Base-by-base conservation (phyloP, 2,113 vertebrate species). In the Myiagra hebetior region DNA sequence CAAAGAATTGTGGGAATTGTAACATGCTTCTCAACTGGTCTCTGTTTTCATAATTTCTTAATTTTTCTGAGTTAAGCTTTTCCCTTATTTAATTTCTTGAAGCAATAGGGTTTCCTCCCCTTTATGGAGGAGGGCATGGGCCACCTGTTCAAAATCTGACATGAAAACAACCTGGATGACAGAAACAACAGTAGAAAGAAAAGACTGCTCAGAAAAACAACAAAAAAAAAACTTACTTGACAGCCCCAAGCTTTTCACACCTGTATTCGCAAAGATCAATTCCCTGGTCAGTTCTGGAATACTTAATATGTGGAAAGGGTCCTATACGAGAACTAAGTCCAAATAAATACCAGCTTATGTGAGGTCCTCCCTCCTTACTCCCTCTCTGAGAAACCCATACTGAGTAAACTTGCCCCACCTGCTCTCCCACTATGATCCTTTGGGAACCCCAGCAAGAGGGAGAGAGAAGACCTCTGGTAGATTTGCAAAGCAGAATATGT, bases 371-470 rank as follows among this genome's bases (percentile, higher is more conserved):
- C 28, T 21, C 33, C 46, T 60, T 37, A 23, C 19, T 59, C 30
- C 30, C 11, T 74, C 37, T 65, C 63, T 68, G 47, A 85, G 53
- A 27, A 70, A 23, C 16, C 47, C 2, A 2, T 5, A 37, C 11
- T 20, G 52, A 72, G 33, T 20, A 26, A 65, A 67, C 27, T 47
- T 63, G 70, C 20, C 19, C 12, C 30, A 33, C 18, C 26, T 55
- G 22, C 42, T 93, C 39, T 79, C 16, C 44, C 0, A 0, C 27
- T 41, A 26, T 2, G 6, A 75, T 33, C 35, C n/a, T 59, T 63
- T 47, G 60, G 50, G 20, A 89, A n/a, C 1, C 10, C 12, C 24
- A 64, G 35, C 0, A 6, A 37, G 44, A 12, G 0, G 4, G 11
- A 30, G 18, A 31, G 24, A 81, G 15, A 68, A 81, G 17, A 52